Conservation (phyloP, 1,140 invertebrate species). For the Ips typographus region DNA sequence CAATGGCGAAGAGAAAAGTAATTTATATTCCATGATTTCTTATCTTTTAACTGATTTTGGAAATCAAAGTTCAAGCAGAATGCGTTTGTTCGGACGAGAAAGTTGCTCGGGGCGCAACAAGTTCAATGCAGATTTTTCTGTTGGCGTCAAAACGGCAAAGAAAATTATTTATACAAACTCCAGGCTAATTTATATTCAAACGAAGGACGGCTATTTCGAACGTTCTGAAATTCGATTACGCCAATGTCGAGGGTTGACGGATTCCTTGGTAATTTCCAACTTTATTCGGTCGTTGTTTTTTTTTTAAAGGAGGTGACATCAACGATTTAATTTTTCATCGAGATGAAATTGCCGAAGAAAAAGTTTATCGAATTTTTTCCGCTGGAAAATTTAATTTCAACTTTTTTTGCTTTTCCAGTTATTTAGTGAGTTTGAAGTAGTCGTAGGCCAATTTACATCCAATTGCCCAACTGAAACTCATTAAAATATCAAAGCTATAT, state of each 20-base stretch:
- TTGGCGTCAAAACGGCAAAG: conserved; percentile 5
- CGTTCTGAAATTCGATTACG: conserved; percentile 4
- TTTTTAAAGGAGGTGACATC: conserved; percentile 4
- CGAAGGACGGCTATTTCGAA: conserved; percentile 4
- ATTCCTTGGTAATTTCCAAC: conserved; percentile 1
- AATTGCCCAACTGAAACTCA: no score
- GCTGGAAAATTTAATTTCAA: no score
- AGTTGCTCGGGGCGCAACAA: not conserved
- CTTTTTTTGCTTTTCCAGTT: no score
- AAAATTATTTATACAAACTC: conserved; percentile 10
- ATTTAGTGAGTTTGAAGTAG: no score
- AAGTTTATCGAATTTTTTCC: conserved; percentile 5
- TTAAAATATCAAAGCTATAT: no score
- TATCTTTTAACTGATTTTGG: not conserved
- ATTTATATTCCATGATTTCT: not conserved
- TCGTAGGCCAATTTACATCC: no score
- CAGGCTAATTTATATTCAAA: conserved; percentile 12
- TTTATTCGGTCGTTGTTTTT: conserved; percentile 1
- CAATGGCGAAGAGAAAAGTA: not conserved
- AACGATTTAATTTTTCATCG: conserved; percentile 6
- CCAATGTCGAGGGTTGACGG: not conserved
- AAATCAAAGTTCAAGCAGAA: not conserved
- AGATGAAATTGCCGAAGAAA: not conserved
- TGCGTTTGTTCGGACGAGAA: not conserved
- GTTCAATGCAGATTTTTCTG: not conserved